Evolutionary conservation across 1,140 invertebrate genomes (phyloP).

Genomic region (Neodiprion pinetum): DNA sequence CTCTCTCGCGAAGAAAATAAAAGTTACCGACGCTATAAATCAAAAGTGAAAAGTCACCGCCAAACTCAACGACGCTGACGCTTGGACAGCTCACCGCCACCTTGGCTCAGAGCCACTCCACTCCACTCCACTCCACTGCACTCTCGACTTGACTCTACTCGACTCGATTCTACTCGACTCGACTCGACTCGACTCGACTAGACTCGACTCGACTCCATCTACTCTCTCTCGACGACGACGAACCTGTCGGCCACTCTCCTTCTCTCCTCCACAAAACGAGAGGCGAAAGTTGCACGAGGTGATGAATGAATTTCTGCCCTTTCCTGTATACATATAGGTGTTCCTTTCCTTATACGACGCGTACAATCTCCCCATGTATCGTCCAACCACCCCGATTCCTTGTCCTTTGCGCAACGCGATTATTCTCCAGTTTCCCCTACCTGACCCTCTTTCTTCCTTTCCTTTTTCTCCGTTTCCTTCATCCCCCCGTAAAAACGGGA

Average conservation of each 20-base stretch:
- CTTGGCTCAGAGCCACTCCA: conserved; percentile 24
- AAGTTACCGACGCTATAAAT: conserved; percentile 60
- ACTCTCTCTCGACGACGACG: neutral
- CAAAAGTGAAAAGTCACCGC: conserved; percentile 61
- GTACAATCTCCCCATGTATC: too few relatives aligned
- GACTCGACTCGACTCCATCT: neutral
- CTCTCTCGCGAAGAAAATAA: conserved; percentile 51
- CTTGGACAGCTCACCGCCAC: neutral
- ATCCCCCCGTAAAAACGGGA: too few relatives aligned
- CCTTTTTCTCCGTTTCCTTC: too few relatives aligned
- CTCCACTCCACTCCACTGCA: conserved; percentile 32
- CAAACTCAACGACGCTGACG: conserved; percentile 36
- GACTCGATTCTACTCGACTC: neutral
- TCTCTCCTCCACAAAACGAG: conserved; percentile 21
- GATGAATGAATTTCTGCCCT: conserved; percentile 51
- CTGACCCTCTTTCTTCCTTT: too few relatives aligned
- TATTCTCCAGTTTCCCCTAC: too few relatives aligned
- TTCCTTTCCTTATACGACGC: too few relatives aligned
- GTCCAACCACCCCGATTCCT: too few relatives aligned
- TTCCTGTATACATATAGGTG: too few relatives aligned
- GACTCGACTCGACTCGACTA: neutral
- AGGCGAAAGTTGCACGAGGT: conserved; percentile 23
- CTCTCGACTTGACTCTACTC: neutral
- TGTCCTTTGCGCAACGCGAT: too few relatives aligned
- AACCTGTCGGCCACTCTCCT: neutral